Conservation (phyloP, 2,113 vertebrate genomes). For the Tricholaema leucomelas region DNA sequence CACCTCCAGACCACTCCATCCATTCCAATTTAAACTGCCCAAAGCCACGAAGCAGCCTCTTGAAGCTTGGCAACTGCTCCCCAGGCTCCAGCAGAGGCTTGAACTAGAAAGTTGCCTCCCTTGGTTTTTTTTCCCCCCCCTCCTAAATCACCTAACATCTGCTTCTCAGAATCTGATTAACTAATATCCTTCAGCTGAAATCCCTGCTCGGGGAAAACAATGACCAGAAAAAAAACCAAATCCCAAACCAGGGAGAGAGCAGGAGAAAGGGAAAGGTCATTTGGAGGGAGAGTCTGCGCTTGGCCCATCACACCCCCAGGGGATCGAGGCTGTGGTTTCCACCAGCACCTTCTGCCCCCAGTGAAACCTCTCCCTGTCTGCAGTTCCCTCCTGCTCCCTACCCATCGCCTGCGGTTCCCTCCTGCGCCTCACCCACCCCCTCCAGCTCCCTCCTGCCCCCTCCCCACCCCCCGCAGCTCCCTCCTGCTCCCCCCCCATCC, state of each 20-base stretch:
- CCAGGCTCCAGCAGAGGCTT: not conserved
- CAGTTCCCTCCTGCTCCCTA: no score
- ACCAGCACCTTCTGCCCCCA: not conserved
- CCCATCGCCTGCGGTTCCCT: no score
- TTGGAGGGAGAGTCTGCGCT: not conserved
- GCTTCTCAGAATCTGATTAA: conserved; percentile 73
- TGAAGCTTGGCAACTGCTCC: accelerated
- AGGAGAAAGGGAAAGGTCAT: conserved; percentile 35
- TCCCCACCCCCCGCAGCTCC: no score
- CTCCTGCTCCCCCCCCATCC: no score
- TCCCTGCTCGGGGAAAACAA: conserved; percentile 37
- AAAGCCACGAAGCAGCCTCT: not conserved
- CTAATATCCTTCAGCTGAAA: conserved; percentile 65
- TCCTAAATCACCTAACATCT: conserved; percentile 72
- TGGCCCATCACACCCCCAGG: not conserved
- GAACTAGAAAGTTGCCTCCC: conserved; percentile 39
- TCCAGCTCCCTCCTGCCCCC: no score
- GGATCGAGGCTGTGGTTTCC: not conserved
- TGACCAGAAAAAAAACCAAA: not conserved
- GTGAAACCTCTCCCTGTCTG: accelerated
- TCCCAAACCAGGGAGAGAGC: not conserved
- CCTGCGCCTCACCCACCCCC: no score
- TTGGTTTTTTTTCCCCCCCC: not conserved
- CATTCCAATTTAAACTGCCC: not conserved
- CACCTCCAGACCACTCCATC: not conserved